phyloP scores from a whole-genome alignment of 2,888 invertebrate species.

The Sphecodes monilicornis region DNA sequence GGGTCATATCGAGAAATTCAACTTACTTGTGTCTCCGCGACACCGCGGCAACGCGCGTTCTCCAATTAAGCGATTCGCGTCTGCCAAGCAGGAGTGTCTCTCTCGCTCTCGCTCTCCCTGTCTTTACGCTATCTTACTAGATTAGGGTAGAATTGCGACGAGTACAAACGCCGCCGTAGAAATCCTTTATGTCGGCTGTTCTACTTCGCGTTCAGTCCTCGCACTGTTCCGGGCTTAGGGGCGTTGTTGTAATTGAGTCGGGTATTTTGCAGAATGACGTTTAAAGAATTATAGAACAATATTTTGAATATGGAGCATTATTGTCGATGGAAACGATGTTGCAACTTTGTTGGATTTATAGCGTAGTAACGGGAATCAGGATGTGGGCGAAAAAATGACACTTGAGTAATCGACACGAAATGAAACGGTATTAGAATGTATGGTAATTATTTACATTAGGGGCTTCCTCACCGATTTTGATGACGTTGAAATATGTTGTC shows the following conservation, averaged over 20 bases:
- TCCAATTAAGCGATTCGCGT: conserved; percentile 70
- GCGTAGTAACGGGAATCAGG: too few relatives aligned
- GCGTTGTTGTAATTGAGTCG: conserved; percentile 33
- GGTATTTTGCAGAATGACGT: background rate
- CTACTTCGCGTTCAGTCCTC: background rate
- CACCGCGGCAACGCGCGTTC: conserved; percentile 51
- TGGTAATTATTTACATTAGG: too few relatives aligned
- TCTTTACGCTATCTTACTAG: background rate
- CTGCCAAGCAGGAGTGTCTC: conserved; percentile 30
- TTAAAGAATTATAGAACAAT: background rate
- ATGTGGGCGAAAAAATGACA: too few relatives aligned
- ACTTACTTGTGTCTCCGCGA: conserved; percentile 76
- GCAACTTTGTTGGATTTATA: background rate
- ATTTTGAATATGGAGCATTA: too few relatives aligned
- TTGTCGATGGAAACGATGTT: background rate
- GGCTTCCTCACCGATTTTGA: too few relatives aligned
- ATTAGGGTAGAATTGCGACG: conserved; percentile 34
- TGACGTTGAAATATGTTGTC: too few relatives aligned
- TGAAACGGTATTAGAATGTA: too few relatives aligned
- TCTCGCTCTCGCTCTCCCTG: background rate
- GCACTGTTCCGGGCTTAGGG: conserved; percentile 19
- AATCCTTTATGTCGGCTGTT: conserved; percentile 35
- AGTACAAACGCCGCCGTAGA: conserved; percentile 17
- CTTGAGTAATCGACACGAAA: too few relatives aligned
- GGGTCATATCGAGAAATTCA: conserved; percentile 79